Evolutionary conservation across 2,797 vertebrate genomes (phyloP), one percentile per base, ranked within the genome.

Genomic region (Podargus strigoides): DNA sequence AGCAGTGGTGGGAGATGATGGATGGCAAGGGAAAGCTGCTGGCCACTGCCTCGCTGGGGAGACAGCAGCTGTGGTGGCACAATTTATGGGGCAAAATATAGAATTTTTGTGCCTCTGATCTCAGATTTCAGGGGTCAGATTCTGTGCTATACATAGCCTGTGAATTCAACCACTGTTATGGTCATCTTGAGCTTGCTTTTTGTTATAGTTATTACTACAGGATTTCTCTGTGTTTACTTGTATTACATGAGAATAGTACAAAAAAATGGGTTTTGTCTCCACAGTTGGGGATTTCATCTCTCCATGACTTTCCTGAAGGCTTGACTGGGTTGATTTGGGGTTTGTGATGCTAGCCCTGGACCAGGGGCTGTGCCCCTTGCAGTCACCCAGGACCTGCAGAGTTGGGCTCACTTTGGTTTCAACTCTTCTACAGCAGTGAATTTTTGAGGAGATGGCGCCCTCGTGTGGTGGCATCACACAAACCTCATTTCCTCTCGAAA

Each of bases 361-460:
- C 3, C 34, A 10, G 26, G 11, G 21, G 3, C 28, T 26, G 7
- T 20, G 69, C 6, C 2, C 30, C 32, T 24, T 27, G 42, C 17
- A 8, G 6, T 14, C 15, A 6, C 5, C 22, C 15, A 4, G 59
- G n/a, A 11, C 13, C 7, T 5, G 3, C 14, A 4, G 26, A 6
- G 3, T 6, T 30, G 1, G 1, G 13, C 12, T 47, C 3, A 3
- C 22, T 30, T 10, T 46, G 56, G 19, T 36, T 20, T 27, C 7
- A 1, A 4, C 0, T 0, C 22, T 2, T 13, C 4, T 3, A 22
- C 67, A 19, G 1, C 7, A 10, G 30, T 4, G 86, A 44, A 97
- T 98, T 97, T 93, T 56, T 98, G 90, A 91, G 95, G 84, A 67
- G 70, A 73, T 47, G 91, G 97, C 97, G 89, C 98, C 98, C 97